These are phyloP conservation scores for Pegea sp. DNA, from an alignment of 23 tunicate species.

Conservation along the genomic window DNA sequence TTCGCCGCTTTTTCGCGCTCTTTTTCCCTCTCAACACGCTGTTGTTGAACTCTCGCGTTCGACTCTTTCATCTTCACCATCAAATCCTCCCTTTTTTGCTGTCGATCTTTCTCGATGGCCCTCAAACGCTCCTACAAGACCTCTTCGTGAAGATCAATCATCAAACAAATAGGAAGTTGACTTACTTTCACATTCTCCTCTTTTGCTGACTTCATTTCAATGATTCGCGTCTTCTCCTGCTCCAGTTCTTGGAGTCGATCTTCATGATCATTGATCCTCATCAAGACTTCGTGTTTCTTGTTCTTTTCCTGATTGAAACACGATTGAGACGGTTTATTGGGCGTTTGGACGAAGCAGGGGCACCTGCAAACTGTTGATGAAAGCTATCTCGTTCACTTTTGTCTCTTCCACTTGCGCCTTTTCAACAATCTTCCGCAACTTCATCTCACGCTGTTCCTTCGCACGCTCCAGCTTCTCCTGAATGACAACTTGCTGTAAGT, in stretches of 20 bases:
- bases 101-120: conserved; percentile 74
- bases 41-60: conserved; percentile 73
- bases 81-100: conserved; percentile 55
- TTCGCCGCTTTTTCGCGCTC: conserved; percentile 76
- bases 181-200: conserved; percentile 76
- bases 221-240: conserved; percentile 40
- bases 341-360: too few species aligned
- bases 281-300: conserved; percentile 78
- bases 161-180: background rate
- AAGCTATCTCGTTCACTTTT: conserved; percentile 79
- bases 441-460: conserved; percentile 66
- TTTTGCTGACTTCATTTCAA: conserved; percentile 49
- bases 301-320: conserved; percentile 46
- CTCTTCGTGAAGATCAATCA: background rate
- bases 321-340: too few species aligned
- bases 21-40: conserved; percentile 48
- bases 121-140: conserved; percentile 47
- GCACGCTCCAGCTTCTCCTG: conserved; percentile 91
- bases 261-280: conserved; percentile 72
- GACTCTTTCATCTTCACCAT: conserved; percentile 58
- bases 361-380: conserved; percentile 89
- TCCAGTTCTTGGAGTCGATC: conserved; percentile 55
- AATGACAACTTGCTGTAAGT: background rate
- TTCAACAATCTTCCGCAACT: conserved; percentile 31
- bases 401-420: conserved; percentile 92